Percentiles rank a stretch among this genome's conserved stretches.
phyloP scores from a whole-genome alignment of 1,140 invertebrate species.

The Ips typographus region DNA sequence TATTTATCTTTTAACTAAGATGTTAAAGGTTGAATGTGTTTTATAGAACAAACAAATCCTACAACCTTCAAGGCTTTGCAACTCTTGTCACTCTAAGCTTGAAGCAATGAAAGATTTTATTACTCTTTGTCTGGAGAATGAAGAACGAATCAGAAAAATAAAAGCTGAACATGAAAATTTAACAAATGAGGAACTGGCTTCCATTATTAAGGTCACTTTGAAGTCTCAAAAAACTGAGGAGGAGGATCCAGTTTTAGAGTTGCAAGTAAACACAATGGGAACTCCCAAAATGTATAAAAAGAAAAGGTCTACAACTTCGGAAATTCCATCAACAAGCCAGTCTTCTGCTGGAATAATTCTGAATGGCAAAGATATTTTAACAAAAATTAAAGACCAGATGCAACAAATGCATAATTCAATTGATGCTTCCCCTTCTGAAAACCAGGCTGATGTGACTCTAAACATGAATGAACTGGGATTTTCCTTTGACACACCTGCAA shows the following conservation, averaged over 20 bases:
- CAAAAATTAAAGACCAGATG: neutral
- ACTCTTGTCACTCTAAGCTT: neutral
- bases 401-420: neutral
- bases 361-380: conserved; percentile 2
- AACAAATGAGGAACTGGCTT: neutral
- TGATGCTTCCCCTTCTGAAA: neutral
- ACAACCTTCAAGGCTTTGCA: neutral
- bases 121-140: neutral
- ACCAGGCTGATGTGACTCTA: conserved; percentile 12
- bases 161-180: neutral
- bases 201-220: too few relatives aligned
- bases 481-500: neutral
- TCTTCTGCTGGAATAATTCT: neutral
- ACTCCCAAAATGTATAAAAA: neutral
- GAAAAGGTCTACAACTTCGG: neutral
- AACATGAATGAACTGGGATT: conserved; percentile 7
- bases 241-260: neutral
- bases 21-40: neutral
- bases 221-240: too few relatives aligned
- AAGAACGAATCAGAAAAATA: neutral
- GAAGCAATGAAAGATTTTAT: neutral
- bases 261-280: neutral
- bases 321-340: neutral
- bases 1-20: neutral
- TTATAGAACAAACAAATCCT: neutral